phyloP scores from a whole-genome alignment of 1,140 invertebrate species.

The Leptonema lineaticorne region DNA sequence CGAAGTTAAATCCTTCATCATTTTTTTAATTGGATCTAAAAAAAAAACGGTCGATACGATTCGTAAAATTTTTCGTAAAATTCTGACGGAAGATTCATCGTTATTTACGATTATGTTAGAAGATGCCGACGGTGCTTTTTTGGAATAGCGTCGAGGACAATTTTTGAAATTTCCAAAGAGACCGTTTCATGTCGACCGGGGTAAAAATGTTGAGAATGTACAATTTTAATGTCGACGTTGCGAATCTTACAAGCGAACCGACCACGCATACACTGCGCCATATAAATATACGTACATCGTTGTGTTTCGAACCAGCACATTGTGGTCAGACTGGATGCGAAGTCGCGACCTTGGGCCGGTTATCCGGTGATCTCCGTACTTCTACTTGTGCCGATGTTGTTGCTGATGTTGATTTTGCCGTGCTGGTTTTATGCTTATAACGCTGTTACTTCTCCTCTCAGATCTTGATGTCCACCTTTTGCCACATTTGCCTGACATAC shows the following conservation, averaged over 20 bases:
- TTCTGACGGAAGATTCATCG: too few relatives aligned
- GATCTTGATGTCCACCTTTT: neutral
- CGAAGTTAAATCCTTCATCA: too few relatives aligned
- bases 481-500: neutral
- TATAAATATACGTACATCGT: neutral
- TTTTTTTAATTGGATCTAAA: too few relatives aligned
- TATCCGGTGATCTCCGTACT: slow-evolving; percentile 9
- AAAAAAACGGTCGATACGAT: too few relatives aligned
- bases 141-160: too few relatives aligned
- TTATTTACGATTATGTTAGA: too few relatives aligned
- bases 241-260: neutral
- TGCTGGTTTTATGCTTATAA: neutral
- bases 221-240: neutral
- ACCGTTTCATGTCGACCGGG: neutral
- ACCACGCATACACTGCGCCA: neutral
- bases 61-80: too few relatives aligned
- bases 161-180: too few relatives aligned
- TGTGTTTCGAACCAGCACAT: slow-evolving; percentile 1
- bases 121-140: too few relatives aligned
- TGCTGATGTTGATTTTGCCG: neutral
- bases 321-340: slow-evolving; percentile 11
- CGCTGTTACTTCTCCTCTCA: neutral
- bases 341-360: slow-evolving; percentile 21
- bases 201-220: neutral
- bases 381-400: neutral